Evolutionary conservation across 64 coral and sea anemone species (phyloP).

Genomic region (Hydrozoanthus tunicans): DNA sequence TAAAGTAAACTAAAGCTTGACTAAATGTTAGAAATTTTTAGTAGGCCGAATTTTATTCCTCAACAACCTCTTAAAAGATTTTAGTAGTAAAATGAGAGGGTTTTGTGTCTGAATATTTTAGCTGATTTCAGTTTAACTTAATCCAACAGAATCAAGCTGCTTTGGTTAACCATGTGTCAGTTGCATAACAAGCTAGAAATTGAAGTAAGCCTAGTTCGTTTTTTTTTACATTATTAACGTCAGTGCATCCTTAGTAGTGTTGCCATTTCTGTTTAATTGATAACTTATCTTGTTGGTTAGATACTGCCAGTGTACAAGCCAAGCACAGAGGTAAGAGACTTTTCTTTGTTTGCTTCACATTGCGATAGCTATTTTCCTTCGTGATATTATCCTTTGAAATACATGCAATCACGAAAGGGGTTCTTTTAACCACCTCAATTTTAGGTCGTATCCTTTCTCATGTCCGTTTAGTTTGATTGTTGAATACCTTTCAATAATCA

Average conservation of each 20-base stretch:
- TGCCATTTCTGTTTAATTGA: not conserved
- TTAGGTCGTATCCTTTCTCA: too few species aligned
- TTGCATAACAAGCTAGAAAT: slow-evolving; percentile 85
- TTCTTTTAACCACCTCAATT: too few species aligned
- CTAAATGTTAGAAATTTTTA: too few species aligned
- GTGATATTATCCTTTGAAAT: too few species aligned
- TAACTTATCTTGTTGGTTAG: slow-evolving; percentile 19
- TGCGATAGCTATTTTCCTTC: too few species aligned
- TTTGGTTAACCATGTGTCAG: slow-evolving; percentile 88
- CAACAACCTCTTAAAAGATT: too few species aligned
- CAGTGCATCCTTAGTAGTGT: too few species aligned
- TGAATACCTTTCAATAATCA: too few species aligned
- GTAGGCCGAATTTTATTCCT: too few species aligned
- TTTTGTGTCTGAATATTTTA: not conserved
- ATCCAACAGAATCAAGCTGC: slow-evolving; percentile 58
- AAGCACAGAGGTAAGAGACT: slow-evolving; percentile 67
- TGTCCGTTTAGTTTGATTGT: too few species aligned
- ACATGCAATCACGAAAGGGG: too few species aligned
- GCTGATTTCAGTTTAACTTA: not conserved
- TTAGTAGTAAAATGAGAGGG: not conserved
- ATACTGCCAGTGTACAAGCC: slow-evolving; percentile 90
- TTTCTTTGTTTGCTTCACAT: not conserved
- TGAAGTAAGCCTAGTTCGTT: slow-evolving; percentile 48
- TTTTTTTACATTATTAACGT: not conserved
- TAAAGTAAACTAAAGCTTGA: too few species aligned